A percentile compares a stretch with the other conserved stretches of the same genome.
These are phyloP conservation scores for Caenorhabditis doughertyi DNA, from an alignment of 2,888 invertebrate species.

Conservation along the genomic window DNA sequence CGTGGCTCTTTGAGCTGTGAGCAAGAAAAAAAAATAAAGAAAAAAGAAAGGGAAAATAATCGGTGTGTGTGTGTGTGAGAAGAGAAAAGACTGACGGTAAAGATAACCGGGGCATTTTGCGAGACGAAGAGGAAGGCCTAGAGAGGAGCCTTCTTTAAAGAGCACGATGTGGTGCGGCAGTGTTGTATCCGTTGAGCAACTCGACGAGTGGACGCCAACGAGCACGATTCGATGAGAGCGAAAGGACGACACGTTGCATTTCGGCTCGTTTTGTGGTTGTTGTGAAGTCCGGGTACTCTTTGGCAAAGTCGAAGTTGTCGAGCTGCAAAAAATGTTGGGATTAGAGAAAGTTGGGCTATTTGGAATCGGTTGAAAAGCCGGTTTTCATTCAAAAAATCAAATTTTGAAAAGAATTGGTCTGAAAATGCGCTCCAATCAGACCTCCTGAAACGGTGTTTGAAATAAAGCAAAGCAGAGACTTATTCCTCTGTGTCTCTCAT, in stretches of 20 bases:
- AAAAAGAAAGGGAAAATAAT: neutral
- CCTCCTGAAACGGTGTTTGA: too few species aligned
- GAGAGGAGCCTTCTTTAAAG: too few species aligned
- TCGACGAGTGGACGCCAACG: slow-evolving; percentile 64
- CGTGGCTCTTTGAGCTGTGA: too few species aligned
- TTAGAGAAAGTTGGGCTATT: too few species aligned
- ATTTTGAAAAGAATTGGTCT: too few species aligned
- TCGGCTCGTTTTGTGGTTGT: slow-evolving; percentile 69
- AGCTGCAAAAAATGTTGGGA: slow-evolving; percentile 56
- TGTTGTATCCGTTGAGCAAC: slow-evolving; percentile 58
- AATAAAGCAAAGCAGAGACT: too few species aligned
- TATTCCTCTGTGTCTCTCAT: too few species aligned
- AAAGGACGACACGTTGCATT: slow-evolving; percentile 75
- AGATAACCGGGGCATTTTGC: slow-evolving; percentile 51
- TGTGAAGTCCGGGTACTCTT: slow-evolving; percentile 74
- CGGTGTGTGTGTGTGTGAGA: too few species aligned
- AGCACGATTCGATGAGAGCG: slow-evolving; percentile 70
- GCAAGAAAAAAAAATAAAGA: neutral
- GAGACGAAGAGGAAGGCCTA: slow-evolving; percentile 50
- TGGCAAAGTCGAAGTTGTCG: slow-evolving; percentile 73
- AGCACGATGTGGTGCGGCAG: slow-evolving; percentile 64
- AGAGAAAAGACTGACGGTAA: slow-evolving; percentile 49
- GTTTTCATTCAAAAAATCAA: too few species aligned
- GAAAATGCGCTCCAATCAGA: too few species aligned
- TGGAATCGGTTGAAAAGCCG: too few species aligned